Base-by-base conservation (phyloP, 2,888 invertebrate genomes). In the Tromatobia lineatoria region DNA sequence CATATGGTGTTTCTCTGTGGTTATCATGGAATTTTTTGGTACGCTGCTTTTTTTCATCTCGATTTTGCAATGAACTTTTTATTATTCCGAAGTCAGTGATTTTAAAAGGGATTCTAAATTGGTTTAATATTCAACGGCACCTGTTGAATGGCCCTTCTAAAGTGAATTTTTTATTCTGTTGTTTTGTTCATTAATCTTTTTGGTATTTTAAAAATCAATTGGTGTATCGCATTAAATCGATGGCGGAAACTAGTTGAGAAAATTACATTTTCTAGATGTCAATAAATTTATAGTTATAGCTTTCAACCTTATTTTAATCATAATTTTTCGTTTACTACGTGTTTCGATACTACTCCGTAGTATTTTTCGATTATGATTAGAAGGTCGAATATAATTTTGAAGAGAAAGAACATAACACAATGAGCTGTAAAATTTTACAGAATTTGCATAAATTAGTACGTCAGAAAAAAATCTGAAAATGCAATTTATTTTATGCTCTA, bases 1-100 rank as follows among this genome's bases (percentile, higher is more conserved):
- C 91, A 91, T 87, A 67, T 87, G 90, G 89, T 87, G 64, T 69
- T 67, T 57, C 20, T 18, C 45, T 50, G 29, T 69, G 59, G 80
- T 82, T 70, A 67, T 75, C 78, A 64, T 82, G 79, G 77, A 23
- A 23, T 57, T 54, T 52, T 20, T 73, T 76, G 69, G 57, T 80
- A 57, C 38, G 34, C 38, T 38, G 34, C 11, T 29, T 34, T 64
- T 69, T 66, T 20, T 15, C n/a, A 34, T 29, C 34, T 54, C n/a
- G 34, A 34, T 34, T 18, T 34, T 34, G 25, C 20, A 23, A 54
- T 18, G 10, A 3, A 25, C 13, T 15, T 29, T 59, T 29, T 10
- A 59, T 29, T 7, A 59, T 59, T 59, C 2, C 29, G 15, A 45
- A 13, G 3, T 13, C 45, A 45, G 13, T 45, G 45, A 45, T 45